phyloP scores from a whole-genome alignment of 1,140 invertebrate species.

The Sesamia nonagrioides region DNA sequence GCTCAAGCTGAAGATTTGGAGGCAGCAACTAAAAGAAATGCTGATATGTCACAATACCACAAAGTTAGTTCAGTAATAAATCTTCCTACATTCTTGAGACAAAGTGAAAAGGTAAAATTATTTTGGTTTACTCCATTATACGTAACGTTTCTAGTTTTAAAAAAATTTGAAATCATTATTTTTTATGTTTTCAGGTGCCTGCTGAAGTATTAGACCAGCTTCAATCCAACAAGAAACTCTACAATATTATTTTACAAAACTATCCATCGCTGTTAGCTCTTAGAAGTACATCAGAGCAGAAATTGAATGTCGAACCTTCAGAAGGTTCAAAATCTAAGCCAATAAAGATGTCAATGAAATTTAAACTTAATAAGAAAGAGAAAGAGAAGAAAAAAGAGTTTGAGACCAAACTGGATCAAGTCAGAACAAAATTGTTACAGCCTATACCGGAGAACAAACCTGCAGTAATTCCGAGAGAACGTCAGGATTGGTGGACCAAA shows the following conservation, averaged over 20 bases:
- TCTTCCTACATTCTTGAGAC: conserved; percentile 93
- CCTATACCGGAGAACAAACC: conserved; percentile 81
- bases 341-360: conserved; percentile 89
- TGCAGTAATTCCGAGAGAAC: conserved; percentile 69
- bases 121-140: not conserved
- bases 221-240: conserved; percentile 90
- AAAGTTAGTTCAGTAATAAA: conserved; percentile 91
- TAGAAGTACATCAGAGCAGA: conserved; percentile 90
- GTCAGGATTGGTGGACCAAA: conserved; percentile 87
- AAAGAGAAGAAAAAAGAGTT: conserved; percentile 84
- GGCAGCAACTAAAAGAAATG: conserved; percentile 82
- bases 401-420: conserved; percentile 75
- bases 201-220: conserved; percentile 91
- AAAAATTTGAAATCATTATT: not conserved
- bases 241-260: conserved; percentile 91
- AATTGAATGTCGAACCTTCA: conserved; percentile 83
- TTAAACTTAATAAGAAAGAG: conserved; percentile 86
- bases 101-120: conserved; percentile 90
- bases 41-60: conserved; percentile 79
- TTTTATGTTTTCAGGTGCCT: conserved; percentile 87
- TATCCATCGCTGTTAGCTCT: conserved; percentile 91
- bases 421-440: conserved; percentile 75
- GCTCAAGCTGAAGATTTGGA: conserved; percentile 83
- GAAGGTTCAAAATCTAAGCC: conserved; percentile 83
- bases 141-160: not conserved